Evolutionary conservation across 2,113 vertebrate species (phyloP).

Genomic region (Diphyllodes magnificus): DNA sequence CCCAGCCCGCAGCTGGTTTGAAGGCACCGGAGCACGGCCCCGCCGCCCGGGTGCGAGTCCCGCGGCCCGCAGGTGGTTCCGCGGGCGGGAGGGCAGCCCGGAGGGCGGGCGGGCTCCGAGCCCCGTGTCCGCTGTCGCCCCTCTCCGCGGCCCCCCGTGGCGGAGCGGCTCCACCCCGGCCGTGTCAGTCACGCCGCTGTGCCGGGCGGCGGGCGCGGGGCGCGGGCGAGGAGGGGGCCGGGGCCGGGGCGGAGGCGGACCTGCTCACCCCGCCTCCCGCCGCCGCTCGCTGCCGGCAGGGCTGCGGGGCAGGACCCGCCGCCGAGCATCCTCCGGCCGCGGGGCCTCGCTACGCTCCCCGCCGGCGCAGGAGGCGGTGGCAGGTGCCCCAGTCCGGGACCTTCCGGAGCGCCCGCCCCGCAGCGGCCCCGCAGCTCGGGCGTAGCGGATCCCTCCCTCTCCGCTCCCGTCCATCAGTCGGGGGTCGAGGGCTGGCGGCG

Average conservation of each 20-base stretch:
- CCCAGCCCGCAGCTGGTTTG: background rate
- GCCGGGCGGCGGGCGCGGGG: background rate
- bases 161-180: constrained; percentile 3
- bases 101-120: background rate
- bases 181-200: background rate
- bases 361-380: background rate
- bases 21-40: background rate
- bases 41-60: background rate
- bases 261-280: background rate
- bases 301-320: background rate
- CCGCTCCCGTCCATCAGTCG: background rate
- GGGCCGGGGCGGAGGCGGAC: background rate
- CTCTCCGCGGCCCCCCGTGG: background rate
- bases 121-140: background rate
- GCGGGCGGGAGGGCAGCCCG: too few relatives aligned
- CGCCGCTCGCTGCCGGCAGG: background rate
- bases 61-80: background rate
- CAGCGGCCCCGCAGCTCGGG: background rate
- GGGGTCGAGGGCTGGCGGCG: background rate
- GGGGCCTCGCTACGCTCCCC: background rate
- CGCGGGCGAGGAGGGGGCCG: constrained; percentile 4
- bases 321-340: constrained; percentile 3
- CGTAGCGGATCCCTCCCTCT: background rate
- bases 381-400: background rate
- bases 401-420: background rate